Evolutionary conservation across 2,113 vertebrate genomes (phyloP), one percentile per base, ranked within the genome.

Genomic region (Enhydra lutris): DNA sequence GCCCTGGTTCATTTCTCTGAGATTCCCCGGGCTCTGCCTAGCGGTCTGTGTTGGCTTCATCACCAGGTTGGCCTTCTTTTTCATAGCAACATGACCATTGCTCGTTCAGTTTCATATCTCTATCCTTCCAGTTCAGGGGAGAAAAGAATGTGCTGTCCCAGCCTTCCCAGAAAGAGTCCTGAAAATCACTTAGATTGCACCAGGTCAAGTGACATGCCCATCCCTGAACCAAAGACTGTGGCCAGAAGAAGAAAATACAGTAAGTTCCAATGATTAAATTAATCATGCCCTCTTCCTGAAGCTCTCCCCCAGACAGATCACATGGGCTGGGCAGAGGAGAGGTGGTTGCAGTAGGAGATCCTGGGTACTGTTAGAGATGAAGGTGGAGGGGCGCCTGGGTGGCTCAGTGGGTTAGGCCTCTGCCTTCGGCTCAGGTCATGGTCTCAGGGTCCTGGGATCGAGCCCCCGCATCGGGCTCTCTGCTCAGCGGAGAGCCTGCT

Each of bases 241-340:
- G 4, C 15, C n/a, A 42, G 14, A 52, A 94, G 57, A 55, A 45
- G 34, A 50, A 42, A 83, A 67, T n/a, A 31, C 13, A 10, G 20
- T 18, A 2, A 3, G 29, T n/a, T 20, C 34, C 67, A 18, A n/a
- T 7, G 63, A 17, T 26, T 55, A 7, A 15, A 17, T 0, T 23
- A 8, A 26, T 20, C 42, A 34, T 10, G 26, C n/a, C 13, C 12
- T n/a, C 6, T 36, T 81, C 42, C 74, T 31, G 65, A 93, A 42
- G 74, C 11, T 80, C 82, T 9, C 14, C 7, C 42, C n/a, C 42
- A 69, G 57, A n/a, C 36, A 57, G 67, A 34, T 18, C 34, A 50
- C n/a, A 10, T 5, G 6, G 45, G n/a, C 31, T 29, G 2, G 4
- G 21, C 10, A 0, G 23, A 50, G 31, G 57, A 6, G 6, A 9